Percentiles rank a stretch among this genome's conserved stretches.
Conservation (phyloP, 2,113 vertebrate genomes). For the Calonectris borealis region DNA sequence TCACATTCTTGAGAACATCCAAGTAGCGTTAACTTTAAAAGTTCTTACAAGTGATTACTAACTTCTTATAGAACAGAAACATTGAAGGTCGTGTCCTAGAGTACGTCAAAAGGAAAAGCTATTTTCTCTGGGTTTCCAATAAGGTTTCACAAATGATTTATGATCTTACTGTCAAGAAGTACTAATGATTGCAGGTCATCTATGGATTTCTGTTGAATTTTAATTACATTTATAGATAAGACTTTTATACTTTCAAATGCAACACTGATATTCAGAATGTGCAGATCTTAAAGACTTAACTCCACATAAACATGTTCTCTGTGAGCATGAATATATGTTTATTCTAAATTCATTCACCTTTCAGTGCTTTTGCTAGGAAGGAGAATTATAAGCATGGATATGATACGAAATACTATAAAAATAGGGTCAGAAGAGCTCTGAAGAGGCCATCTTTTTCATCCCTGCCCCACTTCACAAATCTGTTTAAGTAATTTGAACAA, state of each 20-base stretch:
- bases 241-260: not conserved
- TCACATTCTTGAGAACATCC: not conserved
- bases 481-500: not conserved
- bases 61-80: not conserved
- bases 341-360: not conserved
- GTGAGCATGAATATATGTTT: not conserved
- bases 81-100: not conserved
- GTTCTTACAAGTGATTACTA: not conserved
- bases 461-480: not conserved
- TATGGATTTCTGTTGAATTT: conserved; percentile 29
- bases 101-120: not conserved
- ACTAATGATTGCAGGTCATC: not conserved
- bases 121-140: not conserved
- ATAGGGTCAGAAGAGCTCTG: not conserved
- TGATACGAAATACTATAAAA: not conserved
- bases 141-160: conserved; percentile 31
- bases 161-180: not conserved
- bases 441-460: not conserved
- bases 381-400: not conserved
- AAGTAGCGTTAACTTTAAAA: not conserved
- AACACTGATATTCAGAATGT: not conserved
- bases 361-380: not conserved
- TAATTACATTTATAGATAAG: conserved; percentile 15
- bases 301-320: not conserved
- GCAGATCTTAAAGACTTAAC: not conserved